These are phyloP conservation scores for Terrapene triunguis DNA, from an alignment of 2,113 vertebrate species.

Conservation along the genomic window DNA sequence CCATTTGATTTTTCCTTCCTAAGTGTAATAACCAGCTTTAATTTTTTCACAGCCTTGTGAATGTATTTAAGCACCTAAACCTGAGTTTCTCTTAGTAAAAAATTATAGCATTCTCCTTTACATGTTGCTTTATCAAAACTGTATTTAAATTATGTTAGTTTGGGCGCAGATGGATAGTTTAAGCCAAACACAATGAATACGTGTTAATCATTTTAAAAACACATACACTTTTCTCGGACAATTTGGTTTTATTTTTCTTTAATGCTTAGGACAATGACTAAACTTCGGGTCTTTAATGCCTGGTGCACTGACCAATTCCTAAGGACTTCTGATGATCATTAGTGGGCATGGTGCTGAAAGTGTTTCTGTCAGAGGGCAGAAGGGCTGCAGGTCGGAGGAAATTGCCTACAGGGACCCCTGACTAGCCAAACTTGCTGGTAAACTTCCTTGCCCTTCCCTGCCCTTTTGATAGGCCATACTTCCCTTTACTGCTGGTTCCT, in stretches of 20 bases:
- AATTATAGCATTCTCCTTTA: background rate
- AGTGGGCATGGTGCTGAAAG: background rate
- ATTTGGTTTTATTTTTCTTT: fast-evolving
- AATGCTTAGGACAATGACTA: background rate
- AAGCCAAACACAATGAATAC: background rate
- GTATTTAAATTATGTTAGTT: background rate
- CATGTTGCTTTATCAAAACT: background rate
- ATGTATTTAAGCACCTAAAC: background rate
- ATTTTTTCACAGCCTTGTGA: background rate
- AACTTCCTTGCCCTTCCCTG: background rate
- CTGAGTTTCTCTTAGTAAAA: background rate
- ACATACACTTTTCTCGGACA: background rate
- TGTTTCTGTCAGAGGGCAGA: background rate
- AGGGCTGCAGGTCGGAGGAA: background rate
- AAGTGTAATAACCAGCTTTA: background rate
- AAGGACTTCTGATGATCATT: background rate
- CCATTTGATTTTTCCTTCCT: too few species aligned
- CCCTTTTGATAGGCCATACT: background rate
- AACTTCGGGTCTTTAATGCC: background rate
- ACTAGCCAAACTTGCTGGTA: background rate
- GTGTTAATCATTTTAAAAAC: background rate
- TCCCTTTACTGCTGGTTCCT: background rate
- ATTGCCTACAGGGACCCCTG: background rate
- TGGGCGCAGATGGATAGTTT: background rate
- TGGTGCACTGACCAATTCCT: background rate